Percentiles rank a stretch among this genome's conserved stretches.
Evolutionary conservation across 2,888 invertebrate species (phyloP).

Genomic region (Formica aserva): DNA sequence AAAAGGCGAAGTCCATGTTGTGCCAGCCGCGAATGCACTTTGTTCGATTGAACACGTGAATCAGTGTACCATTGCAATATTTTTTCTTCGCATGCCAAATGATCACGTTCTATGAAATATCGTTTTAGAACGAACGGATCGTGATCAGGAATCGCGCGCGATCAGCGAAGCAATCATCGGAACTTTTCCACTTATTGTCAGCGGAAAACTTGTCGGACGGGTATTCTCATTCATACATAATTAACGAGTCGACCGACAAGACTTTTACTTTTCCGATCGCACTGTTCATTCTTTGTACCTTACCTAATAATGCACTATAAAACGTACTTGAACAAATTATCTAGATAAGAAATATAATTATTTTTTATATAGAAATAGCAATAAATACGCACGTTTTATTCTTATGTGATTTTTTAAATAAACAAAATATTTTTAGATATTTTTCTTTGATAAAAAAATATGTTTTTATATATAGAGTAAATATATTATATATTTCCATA

Average conservation of each 20-base stretch:
- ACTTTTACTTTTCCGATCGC: slow-evolving; percentile 51
- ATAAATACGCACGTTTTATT: background rate
- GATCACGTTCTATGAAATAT: slow-evolving; percentile 15
- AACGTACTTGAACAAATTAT: background rate
- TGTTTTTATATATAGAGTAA: background rate
- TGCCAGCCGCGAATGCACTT: slow-evolving; percentile 14
- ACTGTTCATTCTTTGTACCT: background rate
- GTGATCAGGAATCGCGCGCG: background rate
- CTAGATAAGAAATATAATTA: background rate
- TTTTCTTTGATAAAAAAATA: background rate
- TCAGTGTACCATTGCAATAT: background rate
- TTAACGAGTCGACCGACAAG: background rate
- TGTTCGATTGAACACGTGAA: slow-evolving; percentile 6
- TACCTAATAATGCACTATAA: background rate
- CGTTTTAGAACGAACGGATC: background rate
- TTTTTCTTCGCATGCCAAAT: slow-evolving; percentile 11
- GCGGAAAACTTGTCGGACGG: slow-evolving; percentile 55
- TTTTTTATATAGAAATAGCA: background rate
- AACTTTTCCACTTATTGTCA: slow-evolving; percentile 59
- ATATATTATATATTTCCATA: background rate
- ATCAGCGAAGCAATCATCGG: slow-evolving; percentile 28
- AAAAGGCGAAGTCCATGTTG: slow-evolving; percentile 28
- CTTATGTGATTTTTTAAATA: background rate
- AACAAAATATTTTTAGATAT: background rate
- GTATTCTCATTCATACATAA: slow-evolving; percentile 33